A percentile compares a stretch with the other conserved stretches of the same genome.
These are phyloP conservation scores for Thysanoteuthis rhombus DNA, from an alignment of 2,888 invertebrate species.

Conservation along the genomic window DNA sequence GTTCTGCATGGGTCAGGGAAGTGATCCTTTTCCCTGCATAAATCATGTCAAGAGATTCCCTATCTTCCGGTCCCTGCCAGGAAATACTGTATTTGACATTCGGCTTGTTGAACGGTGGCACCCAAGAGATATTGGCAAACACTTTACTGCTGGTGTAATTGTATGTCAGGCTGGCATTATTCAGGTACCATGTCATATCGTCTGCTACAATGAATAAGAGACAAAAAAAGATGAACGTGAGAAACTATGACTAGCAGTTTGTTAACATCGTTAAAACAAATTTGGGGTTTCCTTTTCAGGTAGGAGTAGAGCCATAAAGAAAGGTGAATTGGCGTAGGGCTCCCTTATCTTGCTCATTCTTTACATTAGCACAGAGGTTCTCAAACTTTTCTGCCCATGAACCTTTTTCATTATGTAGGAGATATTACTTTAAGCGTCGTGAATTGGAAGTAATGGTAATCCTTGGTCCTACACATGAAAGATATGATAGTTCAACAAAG, in stretches of 20 bases:
- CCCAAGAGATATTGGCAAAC: conserved; percentile 21
- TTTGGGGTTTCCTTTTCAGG: not conserved
- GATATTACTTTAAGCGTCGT: too few relatives aligned
- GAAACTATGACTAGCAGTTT: too few relatives aligned
- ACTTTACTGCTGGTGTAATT: conserved; percentile 13
- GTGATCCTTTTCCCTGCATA: not conserved
- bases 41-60: not conserved
- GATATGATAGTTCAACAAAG: too few relatives aligned
- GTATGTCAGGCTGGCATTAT: not conserved
- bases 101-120: conserved; percentile 13
- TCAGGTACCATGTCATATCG: not conserved
- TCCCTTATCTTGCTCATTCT: too few relatives aligned
- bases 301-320: too few relatives aligned
- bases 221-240: not conserved
- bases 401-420: too few relatives aligned
- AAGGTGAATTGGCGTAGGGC: too few relatives aligned
- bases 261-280: not conserved
- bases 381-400: too few relatives aligned
- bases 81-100: conserved; percentile 22
- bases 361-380: too few relatives aligned
- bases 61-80: not conserved
- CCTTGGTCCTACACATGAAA: too few relatives aligned
- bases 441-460: too few relatives aligned
- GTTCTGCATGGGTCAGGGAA: not conserved
- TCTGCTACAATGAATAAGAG: not conserved